phyloP scores from a whole-genome alignment of 2,113 vertebrate genomes.

The Spheniscus mendiculus region DNA sequence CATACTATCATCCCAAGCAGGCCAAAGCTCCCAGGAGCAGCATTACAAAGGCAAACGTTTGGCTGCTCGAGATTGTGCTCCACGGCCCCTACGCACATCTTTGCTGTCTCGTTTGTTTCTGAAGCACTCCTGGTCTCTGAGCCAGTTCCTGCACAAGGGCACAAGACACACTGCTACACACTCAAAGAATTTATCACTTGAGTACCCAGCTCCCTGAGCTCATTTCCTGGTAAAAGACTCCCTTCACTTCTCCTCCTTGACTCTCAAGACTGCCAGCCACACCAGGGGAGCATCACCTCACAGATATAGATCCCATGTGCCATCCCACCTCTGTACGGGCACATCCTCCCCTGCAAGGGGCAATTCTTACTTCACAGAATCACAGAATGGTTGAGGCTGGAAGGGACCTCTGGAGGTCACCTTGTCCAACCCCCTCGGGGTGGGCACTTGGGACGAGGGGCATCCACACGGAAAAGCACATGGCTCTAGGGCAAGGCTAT shows the following conservation, averaged over 20 bases:
- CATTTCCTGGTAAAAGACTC: neutral
- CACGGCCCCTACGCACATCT: neutral
- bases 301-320: neutral
- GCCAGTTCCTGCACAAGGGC: neutral
- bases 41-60: neutral
- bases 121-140: neutral
- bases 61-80: neutral
- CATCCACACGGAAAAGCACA: neutral
- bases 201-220: neutral
- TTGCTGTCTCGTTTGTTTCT: neutral
- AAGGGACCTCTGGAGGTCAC: neutral
- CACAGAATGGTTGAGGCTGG: neutral
- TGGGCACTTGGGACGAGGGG: neutral
- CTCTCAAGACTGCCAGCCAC: neutral
- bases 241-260: neutral
- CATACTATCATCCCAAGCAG: neutral
- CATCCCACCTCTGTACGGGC: fast-evolving
- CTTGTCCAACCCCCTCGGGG: neutral
- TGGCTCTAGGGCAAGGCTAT: neutral
- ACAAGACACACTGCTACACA: neutral
- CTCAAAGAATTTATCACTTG: neutral
- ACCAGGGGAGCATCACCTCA: neutral
- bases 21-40: neutral
- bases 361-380: neutral
- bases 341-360: neutral